phyloP scores from a whole-genome alignment of 1,140 invertebrate species.

The Thrips palmi region DNA sequence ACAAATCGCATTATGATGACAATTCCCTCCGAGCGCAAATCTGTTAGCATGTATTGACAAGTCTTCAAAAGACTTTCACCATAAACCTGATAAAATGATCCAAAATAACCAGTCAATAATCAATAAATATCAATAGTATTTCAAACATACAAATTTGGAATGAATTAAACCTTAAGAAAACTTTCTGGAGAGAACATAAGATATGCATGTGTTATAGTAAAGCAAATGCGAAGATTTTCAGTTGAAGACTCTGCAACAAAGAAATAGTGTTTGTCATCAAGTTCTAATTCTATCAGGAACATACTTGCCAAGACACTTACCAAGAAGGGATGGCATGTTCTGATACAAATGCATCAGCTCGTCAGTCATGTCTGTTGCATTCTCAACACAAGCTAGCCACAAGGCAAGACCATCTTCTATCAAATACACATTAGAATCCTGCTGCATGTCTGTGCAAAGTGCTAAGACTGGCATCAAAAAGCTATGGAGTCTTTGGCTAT shows the following conservation, averaged over 20 bases:
- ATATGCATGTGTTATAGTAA: conserved; percentile 68
- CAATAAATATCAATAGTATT: neutral
- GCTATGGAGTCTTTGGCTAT: conserved; percentile 30
- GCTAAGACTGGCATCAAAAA: conserved; percentile 60
- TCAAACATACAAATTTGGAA: conserved; percentile 5
- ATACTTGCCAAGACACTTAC: conserved; percentile 24
- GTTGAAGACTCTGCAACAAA: conserved; percentile 47
- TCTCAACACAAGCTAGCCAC: conserved; percentile 69
- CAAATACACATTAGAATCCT: conserved; percentile 70
- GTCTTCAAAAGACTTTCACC: conserved; percentile 44
- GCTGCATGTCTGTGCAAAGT: conserved; percentile 57
- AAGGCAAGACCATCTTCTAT: conserved; percentile 82
- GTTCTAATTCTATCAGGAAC: neutral
- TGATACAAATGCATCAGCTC: conserved; percentile 51
- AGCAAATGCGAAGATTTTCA: conserved; percentile 56
- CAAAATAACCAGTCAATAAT: conserved; percentile 8
- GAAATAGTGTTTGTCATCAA: conserved; percentile 3
- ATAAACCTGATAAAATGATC: conserved; percentile 25
- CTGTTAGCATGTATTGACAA: conserved; percentile 48
- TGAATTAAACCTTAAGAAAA: conserved; percentile 40
- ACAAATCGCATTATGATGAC: conserved; percentile 51
- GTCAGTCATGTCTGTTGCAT: conserved; percentile 36
- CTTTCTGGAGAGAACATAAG: conserved; percentile 60
- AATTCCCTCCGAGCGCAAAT: conserved; percentile 63
- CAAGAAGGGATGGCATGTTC: conserved; percentile 58